Percentiles rank a stretch among this genome's conserved stretches.
Conservation (phyloP, 1,140 invertebrate genomes). For the Drosophila parvula region DNA sequence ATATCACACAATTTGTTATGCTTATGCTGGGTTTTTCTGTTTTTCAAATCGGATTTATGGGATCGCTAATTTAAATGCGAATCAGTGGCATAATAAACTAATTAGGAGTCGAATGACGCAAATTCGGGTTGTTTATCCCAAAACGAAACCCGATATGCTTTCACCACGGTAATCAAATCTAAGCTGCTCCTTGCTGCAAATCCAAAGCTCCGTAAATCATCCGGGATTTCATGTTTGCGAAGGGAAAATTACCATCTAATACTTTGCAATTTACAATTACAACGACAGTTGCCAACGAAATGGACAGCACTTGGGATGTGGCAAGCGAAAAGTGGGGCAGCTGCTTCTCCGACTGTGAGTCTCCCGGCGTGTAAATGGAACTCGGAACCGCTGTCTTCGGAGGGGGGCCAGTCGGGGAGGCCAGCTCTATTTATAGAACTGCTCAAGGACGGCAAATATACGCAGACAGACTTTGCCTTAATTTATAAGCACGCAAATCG, state of each 20-base stretch:
- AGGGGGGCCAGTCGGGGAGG: conserved; percentile 8
- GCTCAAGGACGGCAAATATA: conserved; percentile 45
- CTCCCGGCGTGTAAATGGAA: conserved; percentile 37
- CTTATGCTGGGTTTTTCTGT: conserved; percentile 49
- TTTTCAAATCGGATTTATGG: conserved; percentile 31
- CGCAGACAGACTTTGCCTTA: conserved; percentile 61
- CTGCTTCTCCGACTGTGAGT: conserved; percentile 11
- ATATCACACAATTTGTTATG: conserved; percentile 21
- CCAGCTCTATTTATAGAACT: conserved; percentile 42
- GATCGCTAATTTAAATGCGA: conserved; percentile 37
- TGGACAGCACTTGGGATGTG: conserved; percentile 13
- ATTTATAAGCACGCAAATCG: conserved; percentile 71
- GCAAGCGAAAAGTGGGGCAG: conserved; percentile 7
- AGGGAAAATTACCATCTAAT: conserved; percentile 40
- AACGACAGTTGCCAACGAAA: conserved; percentile 10
- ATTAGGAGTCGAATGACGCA: conserved; percentile 54
- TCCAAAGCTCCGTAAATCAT: conserved; percentile 38
- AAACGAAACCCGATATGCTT: conserved; percentile 50
- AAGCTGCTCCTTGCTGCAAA: conserved; percentile 7
- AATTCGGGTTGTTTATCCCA: conserved; percentile 39
- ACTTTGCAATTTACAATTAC: conserved; percentile 23
- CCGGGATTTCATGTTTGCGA: conserved; percentile 3
- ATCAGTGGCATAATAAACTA: conserved; percentile 33
- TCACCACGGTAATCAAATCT: conserved; percentile 50
- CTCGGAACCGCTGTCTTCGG: conserved; percentile 42